Evolutionary conservation across 2,113 vertebrate genomes (phyloP), one percentile per base, ranked within the genome.

Genomic region (Macaca mulatta): DNA sequence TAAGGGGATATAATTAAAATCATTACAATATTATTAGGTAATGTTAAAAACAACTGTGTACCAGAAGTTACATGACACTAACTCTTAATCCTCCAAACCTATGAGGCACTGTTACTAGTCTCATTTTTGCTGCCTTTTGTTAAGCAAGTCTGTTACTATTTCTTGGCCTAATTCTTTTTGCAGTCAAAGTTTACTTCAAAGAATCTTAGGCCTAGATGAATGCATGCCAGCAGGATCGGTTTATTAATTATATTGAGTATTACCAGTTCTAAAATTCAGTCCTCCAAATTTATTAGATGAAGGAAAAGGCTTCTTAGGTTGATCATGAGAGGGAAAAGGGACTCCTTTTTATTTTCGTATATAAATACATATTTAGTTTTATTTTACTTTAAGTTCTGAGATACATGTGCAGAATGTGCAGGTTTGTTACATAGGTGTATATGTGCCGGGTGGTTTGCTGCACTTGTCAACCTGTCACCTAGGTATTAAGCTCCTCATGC

Each of bases 201-300:
- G 57, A 61, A 61, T 90, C 8, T 59, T 52, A 72, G 59, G 59
- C 12, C n/a, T 85, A 18, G 45, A 69, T 61, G n/a, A 92, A 92
- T 50, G 45, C 3, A 32, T 70, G 75, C 55, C 69, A 87, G 77
- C 43, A 40, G 20, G 12, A 57, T 90, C 70, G 43, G 12, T 81
- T 97, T 92, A 59, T 85, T 95, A 92, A 82, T 83, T 92, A 81
- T 88, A 84, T 23, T 52, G 40, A 27, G 10, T 82, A n/a, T 92
- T 59, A 85, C 64, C 72, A 93, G 50, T 57, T 94, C 17, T 45
- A 57, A 93, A 88, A 88, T 90, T 82, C 38, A 94, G 48, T 61
- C 32, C 27, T 75, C 87, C 45, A 94, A 0, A 50, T 93, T 87
- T 50, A 79, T 80, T 83, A 96, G 74, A 32, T 94, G 43, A 94